Conservation (phyloP, 2,888 invertebrate genomes). For the Phymatocera aterrima region DNA sequence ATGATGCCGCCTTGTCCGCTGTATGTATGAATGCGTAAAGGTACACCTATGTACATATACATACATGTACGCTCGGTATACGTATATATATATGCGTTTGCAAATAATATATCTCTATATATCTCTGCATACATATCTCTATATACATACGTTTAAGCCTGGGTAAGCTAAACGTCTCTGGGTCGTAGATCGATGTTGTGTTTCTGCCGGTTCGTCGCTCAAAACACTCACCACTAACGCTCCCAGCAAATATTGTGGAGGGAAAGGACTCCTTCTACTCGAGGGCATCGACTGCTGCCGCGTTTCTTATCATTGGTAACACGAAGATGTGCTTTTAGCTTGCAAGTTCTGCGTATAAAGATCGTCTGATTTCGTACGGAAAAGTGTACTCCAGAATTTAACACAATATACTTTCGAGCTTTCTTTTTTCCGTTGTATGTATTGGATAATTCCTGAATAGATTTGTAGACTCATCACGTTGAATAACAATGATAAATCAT, state of each 20-base stretch:
- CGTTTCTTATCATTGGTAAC: background rate
- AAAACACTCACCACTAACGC: background rate
- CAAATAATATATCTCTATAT: background rate
- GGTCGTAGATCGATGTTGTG: slow-evolving; percentile 40
- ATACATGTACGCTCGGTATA: background rate
- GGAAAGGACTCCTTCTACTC: background rate
- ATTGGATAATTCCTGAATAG: background rate
- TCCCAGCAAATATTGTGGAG: slow-evolving; percentile 13
- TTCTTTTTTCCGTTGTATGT: background rate
- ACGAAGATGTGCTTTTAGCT: background rate
- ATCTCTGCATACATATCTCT: background rate
- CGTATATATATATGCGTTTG: background rate
- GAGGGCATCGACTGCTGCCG: slow-evolving; percentile 1
- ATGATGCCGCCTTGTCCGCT: background rate
- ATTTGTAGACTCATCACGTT: background rate
- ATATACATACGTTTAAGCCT: background rate
- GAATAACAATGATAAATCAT: background rate
- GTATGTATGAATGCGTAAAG: background rate
- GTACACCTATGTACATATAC: background rate
- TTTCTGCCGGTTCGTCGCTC: slow-evolving; percentile 19
- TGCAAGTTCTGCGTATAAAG: too few relatives aligned
- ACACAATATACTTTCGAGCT: background rate
- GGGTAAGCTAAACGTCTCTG: slow-evolving; percentile 24
- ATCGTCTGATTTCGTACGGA: too few relatives aligned
- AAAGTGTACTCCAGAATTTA: background rate